Evolutionary conservation across 2,797 vertebrate genomes (phyloP).

Genomic region (Syngnathus acus): DNA sequence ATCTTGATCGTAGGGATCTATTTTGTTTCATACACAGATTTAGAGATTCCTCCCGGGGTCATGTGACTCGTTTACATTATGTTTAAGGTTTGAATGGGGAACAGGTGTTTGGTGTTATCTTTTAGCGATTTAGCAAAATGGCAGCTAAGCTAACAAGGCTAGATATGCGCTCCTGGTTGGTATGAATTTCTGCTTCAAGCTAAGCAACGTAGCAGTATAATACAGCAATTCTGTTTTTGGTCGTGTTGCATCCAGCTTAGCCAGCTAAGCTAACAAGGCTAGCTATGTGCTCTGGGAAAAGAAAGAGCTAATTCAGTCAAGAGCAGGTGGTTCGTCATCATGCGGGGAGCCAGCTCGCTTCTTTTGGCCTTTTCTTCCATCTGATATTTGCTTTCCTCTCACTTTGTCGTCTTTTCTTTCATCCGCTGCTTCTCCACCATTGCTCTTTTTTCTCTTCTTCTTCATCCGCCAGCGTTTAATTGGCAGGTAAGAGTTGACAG

Average conservation of each 20-base stretch:
- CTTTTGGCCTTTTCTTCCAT: slow-evolving; percentile 15
- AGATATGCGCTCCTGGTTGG: too few species aligned
- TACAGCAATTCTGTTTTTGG: background rate
- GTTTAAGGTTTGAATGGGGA: too few species aligned
- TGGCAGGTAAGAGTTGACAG: slow-evolving; percentile 49
- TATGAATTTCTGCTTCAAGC: too few species aligned
- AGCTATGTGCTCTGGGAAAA: slow-evolving; percentile 30
- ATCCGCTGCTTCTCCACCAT: slow-evolving; percentile 12
- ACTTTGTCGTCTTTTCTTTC: slow-evolving; percentile 46
- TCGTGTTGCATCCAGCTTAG: background rate
- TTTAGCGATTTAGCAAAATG: too few species aligned
- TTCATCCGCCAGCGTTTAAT: slow-evolving; percentile 41
- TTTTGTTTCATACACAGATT: background rate
- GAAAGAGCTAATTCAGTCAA: slow-evolving; percentile 63
- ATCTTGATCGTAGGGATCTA: background rate
- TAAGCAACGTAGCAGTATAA: too few species aligned
- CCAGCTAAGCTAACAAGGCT: background rate
- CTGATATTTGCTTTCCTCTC: slow-evolving; percentile 28
- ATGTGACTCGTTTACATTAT: background rate
- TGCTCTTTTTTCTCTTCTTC: slow-evolving; percentile 36
- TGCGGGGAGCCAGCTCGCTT: slow-evolving; percentile 31
- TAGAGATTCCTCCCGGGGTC: background rate
- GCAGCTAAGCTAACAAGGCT: too few species aligned
- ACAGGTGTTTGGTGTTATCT: too few species aligned
- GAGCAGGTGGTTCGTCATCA: slow-evolving; percentile 59